Evolutionary conservation across 2,797 vertebrate genomes (phyloP).

Genomic region (Cheirogaleus major): DNA sequence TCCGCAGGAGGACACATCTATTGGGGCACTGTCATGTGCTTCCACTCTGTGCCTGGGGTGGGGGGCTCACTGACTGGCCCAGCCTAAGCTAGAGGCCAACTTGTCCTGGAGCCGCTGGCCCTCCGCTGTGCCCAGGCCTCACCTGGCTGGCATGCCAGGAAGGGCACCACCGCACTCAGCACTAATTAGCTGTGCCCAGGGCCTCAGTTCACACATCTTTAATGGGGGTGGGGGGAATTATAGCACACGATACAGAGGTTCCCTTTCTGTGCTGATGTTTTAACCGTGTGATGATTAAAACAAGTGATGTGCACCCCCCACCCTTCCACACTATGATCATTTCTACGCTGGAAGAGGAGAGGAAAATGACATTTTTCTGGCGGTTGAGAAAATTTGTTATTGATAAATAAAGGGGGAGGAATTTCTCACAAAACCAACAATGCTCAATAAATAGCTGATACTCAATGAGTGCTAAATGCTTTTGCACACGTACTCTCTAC

Average conservation of each 20-base stretch:
- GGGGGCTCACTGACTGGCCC: neutral
- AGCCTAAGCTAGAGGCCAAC: neutral
- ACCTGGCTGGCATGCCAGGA: rapidly evolving
- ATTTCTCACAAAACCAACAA: neutral
- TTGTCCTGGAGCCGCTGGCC: neutral
- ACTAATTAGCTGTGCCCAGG: neutral
- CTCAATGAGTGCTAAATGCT: neutral
- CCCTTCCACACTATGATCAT: neutral
- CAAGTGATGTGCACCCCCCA: neutral
- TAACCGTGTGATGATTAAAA: neutral
- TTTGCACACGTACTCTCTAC: too few species aligned
- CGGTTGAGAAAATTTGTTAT: neutral
- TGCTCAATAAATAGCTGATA: neutral
- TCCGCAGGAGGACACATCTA: neutral
- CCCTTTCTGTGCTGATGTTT: neutral
- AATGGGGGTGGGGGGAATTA: neutral
- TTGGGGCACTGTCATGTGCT: neutral
- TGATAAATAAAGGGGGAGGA: neutral
- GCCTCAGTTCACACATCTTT: neutral
- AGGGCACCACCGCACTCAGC: neutral
- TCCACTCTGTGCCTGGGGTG: neutral
- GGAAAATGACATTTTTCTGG: neutral
- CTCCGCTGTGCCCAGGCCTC: neutral
- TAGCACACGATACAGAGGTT: neutral
- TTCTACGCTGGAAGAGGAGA: neutral